Percentiles rank a stretch among this genome's conserved stretches.
Evolutionary conservation across 2,888 invertebrate species (phyloP).

Genomic region (Deilephila elpenor): DNA sequence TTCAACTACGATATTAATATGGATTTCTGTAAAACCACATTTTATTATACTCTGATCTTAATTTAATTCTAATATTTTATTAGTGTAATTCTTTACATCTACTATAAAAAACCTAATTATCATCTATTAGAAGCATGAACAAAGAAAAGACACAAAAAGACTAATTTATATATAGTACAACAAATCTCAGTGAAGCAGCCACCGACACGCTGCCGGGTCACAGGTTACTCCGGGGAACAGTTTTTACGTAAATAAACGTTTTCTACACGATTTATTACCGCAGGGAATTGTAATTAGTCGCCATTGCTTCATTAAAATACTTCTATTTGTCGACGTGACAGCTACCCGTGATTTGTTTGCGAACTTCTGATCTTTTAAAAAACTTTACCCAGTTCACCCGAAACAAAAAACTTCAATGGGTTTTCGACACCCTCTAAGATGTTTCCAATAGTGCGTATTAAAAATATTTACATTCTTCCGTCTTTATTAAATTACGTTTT

Average conservation of each 20-base stretch:
- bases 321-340: conserved; percentile 72
- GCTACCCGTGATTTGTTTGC: conserved; percentile 71
- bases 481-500: not conserved
- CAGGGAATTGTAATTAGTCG: conserved; percentile 71
- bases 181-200: conserved; percentile 31
- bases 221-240: conserved; percentile 44
- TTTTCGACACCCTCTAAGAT: not conserved
- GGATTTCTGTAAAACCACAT: too few species aligned
- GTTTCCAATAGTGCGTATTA: not conserved
- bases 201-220: conserved; percentile 40
- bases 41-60: too few species aligned
- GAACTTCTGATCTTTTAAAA: conserved; percentile 55
- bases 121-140: not conserved
- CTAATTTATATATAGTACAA: conserved; percentile 18
- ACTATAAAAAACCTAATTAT: not conserved
- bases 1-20: too few species aligned
- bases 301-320: conserved; percentile 78
- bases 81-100: too few species aligned
- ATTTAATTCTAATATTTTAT: too few species aligned
- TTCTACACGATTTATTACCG: conserved; percentile 62
- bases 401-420: not conserved
- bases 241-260: conserved; percentile 63
- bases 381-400: not conserved
- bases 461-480: not conserved
- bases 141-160: conserved; percentile 1